phyloP scores from a whole-genome alignment of 2,888 invertebrate species.

The Stenodema calcarata region DNA sequence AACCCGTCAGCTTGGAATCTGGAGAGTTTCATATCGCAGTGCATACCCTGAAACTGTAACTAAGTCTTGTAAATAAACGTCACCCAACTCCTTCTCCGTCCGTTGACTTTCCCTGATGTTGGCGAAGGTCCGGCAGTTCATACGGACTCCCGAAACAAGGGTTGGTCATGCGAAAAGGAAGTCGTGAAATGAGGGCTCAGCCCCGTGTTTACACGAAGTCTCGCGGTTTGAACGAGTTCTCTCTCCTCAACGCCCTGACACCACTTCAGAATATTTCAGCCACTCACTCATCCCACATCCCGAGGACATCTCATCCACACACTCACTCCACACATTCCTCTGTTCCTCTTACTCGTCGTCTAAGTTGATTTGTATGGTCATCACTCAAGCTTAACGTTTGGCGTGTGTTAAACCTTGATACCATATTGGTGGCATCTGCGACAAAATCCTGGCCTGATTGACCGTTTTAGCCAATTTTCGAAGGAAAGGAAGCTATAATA shows the following conservation, averaged over 20 bases:
- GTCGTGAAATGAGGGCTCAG: background rate
- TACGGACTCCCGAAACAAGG: background rate
- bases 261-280: background rate
- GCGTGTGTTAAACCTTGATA: no score
- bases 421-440: no score
- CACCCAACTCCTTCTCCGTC: background rate
- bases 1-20: background rate
- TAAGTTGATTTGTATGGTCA: no score
- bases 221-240: background rate
- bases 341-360: no score
- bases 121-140: no score
- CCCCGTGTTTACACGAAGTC: background rate
- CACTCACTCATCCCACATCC: background rate
- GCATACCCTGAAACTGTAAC: background rate
- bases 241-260: background rate
- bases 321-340: no score
- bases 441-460: no score
- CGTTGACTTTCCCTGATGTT: no score
- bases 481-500: no score
- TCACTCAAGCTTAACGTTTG: no score
- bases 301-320: no score
- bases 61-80: background rate
- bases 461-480: no score
- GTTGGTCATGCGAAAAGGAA: background rate
- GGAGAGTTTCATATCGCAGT: background rate